Conservation (phyloP, 1,140 invertebrate species). For the Drosophila serrata region DNA sequence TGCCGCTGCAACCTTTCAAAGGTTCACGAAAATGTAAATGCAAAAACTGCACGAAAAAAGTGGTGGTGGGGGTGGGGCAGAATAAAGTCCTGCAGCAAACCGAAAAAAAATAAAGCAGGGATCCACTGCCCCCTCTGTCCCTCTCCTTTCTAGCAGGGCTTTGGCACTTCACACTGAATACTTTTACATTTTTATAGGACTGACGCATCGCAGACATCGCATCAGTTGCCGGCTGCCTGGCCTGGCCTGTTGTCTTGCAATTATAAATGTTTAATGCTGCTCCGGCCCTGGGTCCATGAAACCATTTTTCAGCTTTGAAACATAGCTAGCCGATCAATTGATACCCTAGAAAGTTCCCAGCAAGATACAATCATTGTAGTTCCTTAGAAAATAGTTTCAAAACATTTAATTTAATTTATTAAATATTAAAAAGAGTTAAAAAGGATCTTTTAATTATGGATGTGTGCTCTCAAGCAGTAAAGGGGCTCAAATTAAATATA, state of each 20-base stretch:
- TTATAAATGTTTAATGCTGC: conserved; percentile 79
- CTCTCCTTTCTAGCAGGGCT: conserved; percentile 28
- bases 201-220: conserved; percentile 56
- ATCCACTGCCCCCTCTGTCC: conserved; percentile 14
- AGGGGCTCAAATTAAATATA: no score
- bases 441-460: no score
- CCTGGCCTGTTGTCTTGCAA: conserved; percentile 62
- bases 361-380: no score
- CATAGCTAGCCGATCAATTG: conserved; percentile 7
- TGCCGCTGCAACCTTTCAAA: conserved; percentile 38
- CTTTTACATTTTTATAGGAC: conserved; percentile 63
- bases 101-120: conserved; percentile 33
- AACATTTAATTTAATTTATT: background rate
- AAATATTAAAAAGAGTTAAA: no score
- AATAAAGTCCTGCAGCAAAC: conserved; percentile 20
- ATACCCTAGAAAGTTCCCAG: conserved; percentile 10
- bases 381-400: no score
- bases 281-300: conserved; percentile 10
- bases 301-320: conserved; percentile 15
- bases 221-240: conserved; percentile 23
- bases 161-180: conserved; percentile 71
- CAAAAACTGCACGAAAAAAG: conserved; percentile 29
- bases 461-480: no score
- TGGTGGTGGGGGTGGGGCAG: background rate
- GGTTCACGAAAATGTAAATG: conserved; percentile 58